Base-by-base conservation (phyloP, 2,797 vertebrate species). In the Characodon lateralis region DNA sequence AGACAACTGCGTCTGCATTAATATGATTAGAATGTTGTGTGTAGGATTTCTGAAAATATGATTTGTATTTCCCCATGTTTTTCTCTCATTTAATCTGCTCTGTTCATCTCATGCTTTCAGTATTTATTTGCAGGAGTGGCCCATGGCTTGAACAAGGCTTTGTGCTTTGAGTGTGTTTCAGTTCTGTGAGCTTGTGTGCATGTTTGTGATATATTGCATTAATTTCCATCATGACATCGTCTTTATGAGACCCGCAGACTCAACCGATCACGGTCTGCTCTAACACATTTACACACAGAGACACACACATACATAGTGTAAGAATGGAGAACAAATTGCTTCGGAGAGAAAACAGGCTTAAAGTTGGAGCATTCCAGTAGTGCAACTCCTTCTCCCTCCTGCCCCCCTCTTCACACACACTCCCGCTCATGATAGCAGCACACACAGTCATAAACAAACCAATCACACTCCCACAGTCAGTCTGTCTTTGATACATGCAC, bases 171-270 rank as follows among this genome's bases (percentile, higher is more conserved):
- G 73, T 59, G 63, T 77, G 70, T 68, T 81, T 82, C 66, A 41
- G 71, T 35, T 66, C 66, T 31, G 78, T 73, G 81, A 53, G 77
- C 55, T 28, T 71, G 84, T 61, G 88, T 88, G 85, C 68, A 61
- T 81, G 81, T 88, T 92, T 87, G 92, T 95, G 96, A 96, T 96
- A 89, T 95, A 96, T 96, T 92, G 91, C 93, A 94, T 96, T 96
- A 93, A 96, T 96, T 96, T 96, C 94, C 91, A 86, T 93, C 89
- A 91, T 95, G 95, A 95, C 95, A 95, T 89, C 73, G 91, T 94
- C 90, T 94, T 95, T 95, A 95, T 94, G 93, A 93, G 91, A 90
- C 82, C 83, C 83, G 78, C 88, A 86, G 78, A 90, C 86, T 91
- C 88, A 74, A 92, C 93, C 93, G 93, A 93, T 94, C 91, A 85